Conservation (phyloP, 2,888 invertebrate species). For the Agonopterix subpropinquella region DNA sequence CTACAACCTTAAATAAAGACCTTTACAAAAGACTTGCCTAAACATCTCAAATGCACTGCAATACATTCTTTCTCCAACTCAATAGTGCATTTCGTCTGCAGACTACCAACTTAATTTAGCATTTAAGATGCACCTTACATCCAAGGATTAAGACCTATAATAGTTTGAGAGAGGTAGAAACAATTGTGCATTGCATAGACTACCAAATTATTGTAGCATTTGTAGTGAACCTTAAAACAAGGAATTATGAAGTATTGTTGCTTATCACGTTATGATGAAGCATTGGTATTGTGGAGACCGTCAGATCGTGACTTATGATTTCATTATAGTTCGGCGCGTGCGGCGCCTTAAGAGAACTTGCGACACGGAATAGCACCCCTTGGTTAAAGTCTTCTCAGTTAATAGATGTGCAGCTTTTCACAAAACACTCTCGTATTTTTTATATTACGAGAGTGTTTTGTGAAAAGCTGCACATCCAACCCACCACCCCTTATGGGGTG, state of each 20-base stretch:
- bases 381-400: background rate
- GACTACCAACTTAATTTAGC: constrained; percentile 11
- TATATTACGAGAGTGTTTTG: too few species aligned
- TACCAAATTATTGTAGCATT: background rate
- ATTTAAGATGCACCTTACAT: too few species aligned
- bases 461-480: too few species aligned
- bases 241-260: background rate
- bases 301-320: constrained; percentile 56
- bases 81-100: constrained; percentile 5
- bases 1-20: background rate
- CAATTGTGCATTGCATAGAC: constrained; percentile 16
- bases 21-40: constrained; percentile 4
- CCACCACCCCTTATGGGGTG: too few species aligned
- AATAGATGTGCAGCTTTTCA: constrained; percentile 1
- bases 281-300: constrained; percentile 17
- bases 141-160: too few species aligned
- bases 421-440: too few species aligned
- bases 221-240: constrained; percentile 4
- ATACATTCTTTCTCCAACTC: constrained; percentile 6
- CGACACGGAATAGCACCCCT: constrained; percentile 30
- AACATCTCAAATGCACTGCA: background rate
- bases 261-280: constrained; percentile 10
- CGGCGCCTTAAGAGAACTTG: constrained; percentile 26
- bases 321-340: constrained; percentile 47
- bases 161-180: background rate